Base-by-base conservation (phyloP, 1,140 invertebrate species). In the Dufourea novaeangliae region DNA sequence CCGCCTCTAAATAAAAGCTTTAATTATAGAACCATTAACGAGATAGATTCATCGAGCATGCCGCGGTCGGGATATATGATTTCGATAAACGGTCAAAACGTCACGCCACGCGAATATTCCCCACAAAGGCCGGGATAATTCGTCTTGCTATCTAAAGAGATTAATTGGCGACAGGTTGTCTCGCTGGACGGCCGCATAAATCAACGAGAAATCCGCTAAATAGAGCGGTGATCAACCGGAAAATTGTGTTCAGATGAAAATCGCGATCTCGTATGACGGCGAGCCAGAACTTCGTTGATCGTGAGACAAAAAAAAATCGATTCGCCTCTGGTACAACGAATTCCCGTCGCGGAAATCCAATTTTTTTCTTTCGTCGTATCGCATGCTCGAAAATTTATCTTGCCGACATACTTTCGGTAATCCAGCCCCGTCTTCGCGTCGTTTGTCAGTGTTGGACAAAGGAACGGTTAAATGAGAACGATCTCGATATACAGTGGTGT, bases 131-230 rank as follows among this genome's bases (percentile, higher is more conserved):
- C 29, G 22, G 29, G 63, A 57, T 75, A 75, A 75, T 75, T 59
- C 72, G 52, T 68, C 63, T 75, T 75, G 63, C 63, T 63, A 44
- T 41, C 52, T 68, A 44, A 75, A 57, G 72, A 67, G 72, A 75
- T 75, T 75, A 75, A 75, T 75, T 25, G 63, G 39, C 29, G 72
- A 59, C 72, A 34, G 72, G 63, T 68, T 75, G 72, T 68, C 59
- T 57, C 63, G n/a, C 52, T 52, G 14, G 44, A 57, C 72, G 52
- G 11, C 8, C 39, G 63, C 67, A 75, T 75, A 75, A 69, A 75
- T 75, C 64, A 67, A n/a, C 64, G 29, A 2, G 5, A 41, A 44
- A 64, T 64, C 17, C 41, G 44, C 22, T 10, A 41, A 64, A 46
- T 27, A 17, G 27, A 44, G 46, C 46, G 20, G 27, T 27, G 44